phyloP scores from a whole-genome alignment of 1,140 invertebrate species.

The Musca vetustissima region DNA sequence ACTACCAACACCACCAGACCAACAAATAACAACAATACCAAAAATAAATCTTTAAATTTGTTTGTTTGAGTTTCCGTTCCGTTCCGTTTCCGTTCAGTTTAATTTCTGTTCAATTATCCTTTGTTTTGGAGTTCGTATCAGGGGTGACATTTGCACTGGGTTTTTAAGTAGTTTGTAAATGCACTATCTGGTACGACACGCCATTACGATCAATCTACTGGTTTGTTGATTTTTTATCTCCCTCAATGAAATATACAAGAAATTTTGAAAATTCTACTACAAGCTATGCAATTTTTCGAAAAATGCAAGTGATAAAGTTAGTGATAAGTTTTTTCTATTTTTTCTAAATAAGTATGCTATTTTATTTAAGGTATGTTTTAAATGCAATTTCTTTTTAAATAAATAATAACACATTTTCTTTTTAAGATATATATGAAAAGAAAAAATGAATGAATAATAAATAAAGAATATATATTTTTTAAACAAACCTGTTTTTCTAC shows the following conservation, averaged over 20 bases:
- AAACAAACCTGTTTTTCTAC: too few relatives aligned
- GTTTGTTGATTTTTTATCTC: conserved; percentile 28
- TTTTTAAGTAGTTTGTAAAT: conserved; percentile 88
- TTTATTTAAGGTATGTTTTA: too few relatives aligned
- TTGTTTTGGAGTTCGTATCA: conserved; percentile 85
- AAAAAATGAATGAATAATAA: too few relatives aligned
- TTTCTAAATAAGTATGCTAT: too few relatives aligned
- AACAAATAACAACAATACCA: too few relatives aligned
- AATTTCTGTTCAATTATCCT: conserved; percentile 6
- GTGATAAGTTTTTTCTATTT: background rate
- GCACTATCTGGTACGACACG: conserved; percentile 99
- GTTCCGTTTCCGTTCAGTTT: background rate
- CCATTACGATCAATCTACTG: conserved; percentile 61
- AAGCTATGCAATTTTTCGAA: conserved; percentile 5
- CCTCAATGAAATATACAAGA: background rate
- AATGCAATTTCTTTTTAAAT: too few relatives aligned
- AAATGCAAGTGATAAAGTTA: too few relatives aligned
- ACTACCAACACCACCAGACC: too few relatives aligned
- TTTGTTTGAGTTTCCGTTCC: conserved; percentile 17
- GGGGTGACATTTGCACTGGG: conserved; percentile 91
- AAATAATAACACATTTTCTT: too few relatives aligned
- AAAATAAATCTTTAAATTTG: background rate
- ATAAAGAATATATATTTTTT: too few relatives aligned
- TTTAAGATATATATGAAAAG: too few relatives aligned
- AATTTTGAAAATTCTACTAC: conserved; percentile 35